Percentiles rank a stretch among this genome's conserved stretches.
phyloP scores from a whole-genome alignment of 2,113 vertebrate genomes.

The Anhinga anhinga region DNA sequence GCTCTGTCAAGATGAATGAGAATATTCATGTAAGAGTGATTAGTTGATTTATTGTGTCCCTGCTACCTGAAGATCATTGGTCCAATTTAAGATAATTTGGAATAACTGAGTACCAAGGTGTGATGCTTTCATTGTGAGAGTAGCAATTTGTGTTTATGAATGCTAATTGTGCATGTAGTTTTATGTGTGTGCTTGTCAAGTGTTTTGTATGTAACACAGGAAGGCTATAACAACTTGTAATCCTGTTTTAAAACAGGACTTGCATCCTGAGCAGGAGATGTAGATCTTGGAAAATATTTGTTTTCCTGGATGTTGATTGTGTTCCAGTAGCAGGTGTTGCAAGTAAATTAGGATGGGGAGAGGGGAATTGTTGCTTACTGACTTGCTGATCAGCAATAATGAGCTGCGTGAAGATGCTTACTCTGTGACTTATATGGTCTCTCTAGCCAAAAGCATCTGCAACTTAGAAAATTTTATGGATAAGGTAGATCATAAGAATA shows the following conservation, averaged over 20 bases:
- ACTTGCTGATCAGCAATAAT: not conserved
- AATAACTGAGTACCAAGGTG: not conserved
- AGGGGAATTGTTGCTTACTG: not conserved
- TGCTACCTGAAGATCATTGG: not conserved
- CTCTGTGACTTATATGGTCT: not conserved
- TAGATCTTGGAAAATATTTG: not conserved
- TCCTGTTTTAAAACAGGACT: not conserved
- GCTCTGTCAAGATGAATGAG: not conserved
- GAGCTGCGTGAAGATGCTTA: not conserved
- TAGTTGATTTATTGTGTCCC: not conserved
- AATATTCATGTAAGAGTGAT: not conserved
- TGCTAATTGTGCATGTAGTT: not conserved
- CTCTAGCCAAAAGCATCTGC: not conserved
- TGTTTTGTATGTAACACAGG: not conserved
- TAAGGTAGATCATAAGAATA: not conserved
- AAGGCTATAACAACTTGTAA: not conserved
- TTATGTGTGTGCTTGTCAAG: not conserved
- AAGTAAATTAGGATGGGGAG: not conserved
- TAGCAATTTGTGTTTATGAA: not conserved
- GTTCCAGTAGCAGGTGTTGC: not conserved
- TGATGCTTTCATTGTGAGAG: not conserved
- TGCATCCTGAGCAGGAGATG: not conserved
- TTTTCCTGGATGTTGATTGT: not conserved
- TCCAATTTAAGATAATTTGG: not conserved
- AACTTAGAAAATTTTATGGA: not conserved